Percentiles rank a stretch among this genome's conserved stretches.
Evolutionary conservation across 2,797 vertebrate species (phyloP).

Genomic region (Chelidonichthys spinosus): DNA sequence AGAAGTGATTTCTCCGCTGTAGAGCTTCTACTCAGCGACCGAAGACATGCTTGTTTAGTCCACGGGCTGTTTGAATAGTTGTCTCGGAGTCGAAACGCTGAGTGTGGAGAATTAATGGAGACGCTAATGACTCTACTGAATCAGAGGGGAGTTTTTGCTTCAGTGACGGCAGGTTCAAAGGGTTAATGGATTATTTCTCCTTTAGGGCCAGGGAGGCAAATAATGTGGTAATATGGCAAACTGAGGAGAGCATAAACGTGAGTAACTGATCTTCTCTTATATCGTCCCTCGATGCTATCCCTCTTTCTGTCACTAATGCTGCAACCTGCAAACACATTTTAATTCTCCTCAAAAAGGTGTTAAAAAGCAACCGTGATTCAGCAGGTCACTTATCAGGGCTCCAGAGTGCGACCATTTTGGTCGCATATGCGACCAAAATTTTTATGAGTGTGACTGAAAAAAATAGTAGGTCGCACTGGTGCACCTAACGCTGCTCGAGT

Average conservation of each 20-base stretch:
- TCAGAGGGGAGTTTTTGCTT: slow-evolving; percentile 29
- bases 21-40: slow-evolving; percentile 18
- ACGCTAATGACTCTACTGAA: slow-evolving; percentile 50
- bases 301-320: not conserved
- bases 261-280: not conserved
- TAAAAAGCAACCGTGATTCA: slow-evolving; percentile 4
- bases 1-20: not conserved
- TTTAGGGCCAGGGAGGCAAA: slow-evolving; percentile 11
- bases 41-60: slow-evolving; percentile 31
- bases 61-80: slow-evolving; percentile 23
- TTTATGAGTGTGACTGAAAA: no score
- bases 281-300: not conserved
- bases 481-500: no score
- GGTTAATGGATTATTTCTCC: slow-evolving; percentile 51
- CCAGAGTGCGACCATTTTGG: no score
- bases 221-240: not conserved
- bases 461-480: no score
- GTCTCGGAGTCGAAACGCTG: slow-evolving; percentile 28
- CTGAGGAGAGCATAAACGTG: not conserved
- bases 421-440: no score
- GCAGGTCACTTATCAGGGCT: no score
- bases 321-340: slow-evolving; percentile 20
- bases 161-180: slow-evolving; percentile 47
- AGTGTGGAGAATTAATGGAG: slow-evolving; percentile 34
- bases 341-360: slow-evolving; percentile 21